Percentiles rank a stretch among this genome's conserved stretches.
Conservation (phyloP, 2,797 vertebrate genomes). For the Tadarida brasiliensis region DNA sequence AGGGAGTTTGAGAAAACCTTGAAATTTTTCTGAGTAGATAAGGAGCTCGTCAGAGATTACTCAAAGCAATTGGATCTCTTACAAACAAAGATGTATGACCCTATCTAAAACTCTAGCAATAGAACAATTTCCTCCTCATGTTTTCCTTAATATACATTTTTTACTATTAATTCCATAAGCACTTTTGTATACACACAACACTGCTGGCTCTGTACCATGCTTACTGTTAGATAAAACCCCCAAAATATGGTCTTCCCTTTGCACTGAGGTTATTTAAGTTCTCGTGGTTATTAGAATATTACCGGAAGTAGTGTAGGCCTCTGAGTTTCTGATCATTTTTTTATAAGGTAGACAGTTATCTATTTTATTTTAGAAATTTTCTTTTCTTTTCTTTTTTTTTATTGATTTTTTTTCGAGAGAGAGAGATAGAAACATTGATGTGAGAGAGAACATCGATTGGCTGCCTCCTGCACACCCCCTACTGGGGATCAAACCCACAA, state of each 20-base stretch:
- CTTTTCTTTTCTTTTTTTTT: too few species aligned
- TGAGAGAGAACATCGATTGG: too few species aligned
- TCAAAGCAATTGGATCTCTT: background rate
- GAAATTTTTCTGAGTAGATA: background rate
- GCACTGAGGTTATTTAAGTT: background rate
- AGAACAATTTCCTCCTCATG: background rate
- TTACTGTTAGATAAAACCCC: background rate
- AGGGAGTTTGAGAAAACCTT: background rate
- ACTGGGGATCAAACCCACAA: too few species aligned
- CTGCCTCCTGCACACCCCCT: too few species aligned
- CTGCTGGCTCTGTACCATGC: background rate
- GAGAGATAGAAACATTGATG: too few species aligned
- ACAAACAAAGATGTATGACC: background rate
- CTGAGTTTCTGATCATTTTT: background rate
- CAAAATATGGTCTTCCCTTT: background rate
- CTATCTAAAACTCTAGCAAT: background rate
- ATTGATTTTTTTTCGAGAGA: too few species aligned
- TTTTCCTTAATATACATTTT: background rate
- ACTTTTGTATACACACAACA: background rate
- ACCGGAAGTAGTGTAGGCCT: background rate
- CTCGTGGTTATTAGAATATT: background rate
- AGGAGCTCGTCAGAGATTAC: background rate
- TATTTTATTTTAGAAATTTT: too few species aligned
- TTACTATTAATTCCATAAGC: background rate
- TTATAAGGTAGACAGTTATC: too few species aligned